These are phyloP conservation scores for Misgurnus anguillicaudatus DNA, from an alignment of 2,113 vertebrate genomes.

Conservation along the genomic window DNA sequence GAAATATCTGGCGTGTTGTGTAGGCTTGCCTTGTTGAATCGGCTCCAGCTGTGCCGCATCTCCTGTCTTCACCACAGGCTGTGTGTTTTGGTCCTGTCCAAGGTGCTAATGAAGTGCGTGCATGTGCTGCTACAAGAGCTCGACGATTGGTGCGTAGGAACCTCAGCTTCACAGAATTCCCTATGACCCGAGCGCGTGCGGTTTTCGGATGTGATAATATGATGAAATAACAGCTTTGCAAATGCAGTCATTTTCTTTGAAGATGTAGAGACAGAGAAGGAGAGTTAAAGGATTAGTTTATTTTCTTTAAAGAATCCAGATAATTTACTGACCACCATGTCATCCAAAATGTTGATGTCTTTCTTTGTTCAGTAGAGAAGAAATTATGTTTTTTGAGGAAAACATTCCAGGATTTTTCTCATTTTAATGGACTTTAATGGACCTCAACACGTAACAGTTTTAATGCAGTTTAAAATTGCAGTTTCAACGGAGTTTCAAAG, in stretches of 20 bases:
- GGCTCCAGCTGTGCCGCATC: constrained; percentile 2
- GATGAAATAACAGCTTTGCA: not conserved
- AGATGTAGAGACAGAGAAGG: too few species aligned
- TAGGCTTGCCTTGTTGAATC: not conserved
- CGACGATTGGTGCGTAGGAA: not conserved
- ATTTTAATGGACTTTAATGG: too few species aligned
- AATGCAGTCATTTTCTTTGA: not conserved
- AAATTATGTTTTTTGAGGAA: too few species aligned
- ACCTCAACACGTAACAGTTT: too few species aligned
- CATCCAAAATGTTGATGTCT: too few species aligned
- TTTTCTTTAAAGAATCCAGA: too few species aligned
- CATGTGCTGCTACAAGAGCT: not conserved
- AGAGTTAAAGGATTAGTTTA: too few species aligned
- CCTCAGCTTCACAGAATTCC: not conserved
- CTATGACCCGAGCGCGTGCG: not conserved
- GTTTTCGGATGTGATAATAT: not conserved
- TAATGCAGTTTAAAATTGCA: too few species aligned
- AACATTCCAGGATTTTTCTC: too few species aligned
- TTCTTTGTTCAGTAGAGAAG: too few species aligned
- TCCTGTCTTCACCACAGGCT: constrained; percentile 9
- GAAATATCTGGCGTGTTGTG: not conserved
- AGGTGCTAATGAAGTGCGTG: constrained; percentile 13
- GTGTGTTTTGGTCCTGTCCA: constrained; percentile 20
- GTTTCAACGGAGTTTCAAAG: too few species aligned
- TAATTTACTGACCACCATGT: too few species aligned